Conservation (phyloP, 2,797 vertebrate species). For the Oreortyx pictus region DNA sequence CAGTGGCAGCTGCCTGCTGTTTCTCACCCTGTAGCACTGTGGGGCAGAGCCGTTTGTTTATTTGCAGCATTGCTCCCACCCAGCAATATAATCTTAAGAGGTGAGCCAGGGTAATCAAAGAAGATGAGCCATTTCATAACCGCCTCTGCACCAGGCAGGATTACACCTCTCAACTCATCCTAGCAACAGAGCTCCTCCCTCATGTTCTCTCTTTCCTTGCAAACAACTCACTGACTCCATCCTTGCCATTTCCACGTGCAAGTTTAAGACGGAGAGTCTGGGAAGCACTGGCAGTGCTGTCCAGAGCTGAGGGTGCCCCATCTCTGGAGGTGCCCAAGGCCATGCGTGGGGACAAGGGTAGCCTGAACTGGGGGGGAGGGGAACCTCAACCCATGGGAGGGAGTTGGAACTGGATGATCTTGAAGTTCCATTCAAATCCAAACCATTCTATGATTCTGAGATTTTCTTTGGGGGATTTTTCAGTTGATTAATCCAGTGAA, state of each 20-base stretch:
- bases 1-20: not conserved
- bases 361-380: no score
- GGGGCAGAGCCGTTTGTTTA: not conserved
- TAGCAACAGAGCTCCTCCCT: constrained; percentile 51
- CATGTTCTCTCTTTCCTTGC: not conserved
- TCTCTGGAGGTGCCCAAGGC: no score
- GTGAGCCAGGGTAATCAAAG: not conserved
- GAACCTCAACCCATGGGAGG: no score
- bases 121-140: constrained; percentile 40
- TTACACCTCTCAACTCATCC: constrained; percentile 25
- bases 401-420: no score
- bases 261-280: not conserved
- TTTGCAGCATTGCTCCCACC: not conserved
- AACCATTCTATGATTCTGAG: no score
- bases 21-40: not conserved
- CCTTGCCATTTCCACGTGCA: not conserved
- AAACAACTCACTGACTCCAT: not conserved
- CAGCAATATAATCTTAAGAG: not conserved
- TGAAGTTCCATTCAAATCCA: no score
- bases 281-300: not conserved
- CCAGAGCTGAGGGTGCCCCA: no score
- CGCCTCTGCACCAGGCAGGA: constrained; percentile 5
- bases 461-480: not conserved
- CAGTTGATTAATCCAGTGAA: not conserved
- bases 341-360: no score